A percentile compares a stretch with the other conserved stretches of the same genome.
phyloP scores from a whole-genome alignment of 2,888 invertebrate genomes.

The Atherix ibis region DNA sequence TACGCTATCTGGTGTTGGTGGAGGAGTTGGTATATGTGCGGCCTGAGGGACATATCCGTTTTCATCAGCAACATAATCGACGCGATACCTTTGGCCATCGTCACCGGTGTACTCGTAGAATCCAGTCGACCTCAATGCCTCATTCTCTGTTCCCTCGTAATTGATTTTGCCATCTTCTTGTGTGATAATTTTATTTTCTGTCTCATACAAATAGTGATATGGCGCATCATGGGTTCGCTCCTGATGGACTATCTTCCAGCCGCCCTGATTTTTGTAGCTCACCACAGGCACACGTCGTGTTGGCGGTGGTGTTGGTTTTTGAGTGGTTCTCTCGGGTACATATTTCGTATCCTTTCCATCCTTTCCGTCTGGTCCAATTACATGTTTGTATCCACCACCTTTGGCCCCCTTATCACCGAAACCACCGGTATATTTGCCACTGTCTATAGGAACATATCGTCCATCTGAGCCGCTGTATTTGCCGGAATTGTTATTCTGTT shows the following conservation, averaged over 20 bases:
- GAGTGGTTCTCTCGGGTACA: neutral
- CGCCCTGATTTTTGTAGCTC: slow-evolving; percentile 16
- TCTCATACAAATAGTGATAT: slow-evolving; percentile 29
- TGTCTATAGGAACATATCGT: slow-evolving; percentile 38
- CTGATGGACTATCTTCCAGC: slow-evolving; percentile 27
- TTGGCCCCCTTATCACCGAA: slow-evolving; percentile 17
- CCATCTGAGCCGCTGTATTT: slow-evolving; percentile 36
- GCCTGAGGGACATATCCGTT: slow-evolving; percentile 28
- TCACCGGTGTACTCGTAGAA: slow-evolving; percentile 46
- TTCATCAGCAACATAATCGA: slow-evolving; percentile 35
- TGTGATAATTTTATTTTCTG: slow-evolving; percentile 37
- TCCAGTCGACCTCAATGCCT: slow-evolving; percentile 40
- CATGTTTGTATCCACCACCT: neutral
- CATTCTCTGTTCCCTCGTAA: slow-evolving; percentile 32
- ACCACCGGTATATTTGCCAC: slow-evolving; percentile 39
- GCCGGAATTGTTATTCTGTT: too few species aligned
- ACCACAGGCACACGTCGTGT: neutral
- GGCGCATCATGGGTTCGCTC: slow-evolving; percentile 23
- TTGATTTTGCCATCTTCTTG: slow-evolving; percentile 36
- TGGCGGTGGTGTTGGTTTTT: neutral
- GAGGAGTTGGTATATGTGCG: slow-evolving; percentile 16
- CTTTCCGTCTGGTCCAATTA: neutral
- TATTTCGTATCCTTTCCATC: too few species aligned
- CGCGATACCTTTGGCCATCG: slow-evolving; percentile 32
- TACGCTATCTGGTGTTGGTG: slow-evolving; percentile 33